Conservation (phyloP, 2,113 vertebrate genomes). For the Psittacus erithacus region DNA sequence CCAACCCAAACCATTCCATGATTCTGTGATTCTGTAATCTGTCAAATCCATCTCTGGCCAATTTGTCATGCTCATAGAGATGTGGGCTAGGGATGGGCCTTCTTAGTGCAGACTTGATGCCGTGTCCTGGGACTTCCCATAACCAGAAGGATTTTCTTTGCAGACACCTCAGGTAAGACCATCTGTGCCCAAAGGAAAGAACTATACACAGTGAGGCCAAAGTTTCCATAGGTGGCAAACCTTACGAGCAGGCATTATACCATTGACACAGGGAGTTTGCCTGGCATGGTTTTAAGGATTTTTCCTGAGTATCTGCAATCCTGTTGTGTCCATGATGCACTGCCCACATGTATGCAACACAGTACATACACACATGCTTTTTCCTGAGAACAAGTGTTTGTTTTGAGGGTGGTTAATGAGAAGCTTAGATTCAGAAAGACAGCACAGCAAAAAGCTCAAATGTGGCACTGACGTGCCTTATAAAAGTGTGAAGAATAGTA, state of each 20-base stretch:
- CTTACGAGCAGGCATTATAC: not conserved
- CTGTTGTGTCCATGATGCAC: not conserved
- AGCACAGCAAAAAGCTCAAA: not conserved
- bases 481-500: not conserved
- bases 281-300: not conserved
- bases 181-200: not conserved
- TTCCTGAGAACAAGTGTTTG: not conserved
- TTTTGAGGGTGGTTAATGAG: not conserved
- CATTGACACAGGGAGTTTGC: not conserved
- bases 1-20: not conserved
- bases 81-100: not conserved
- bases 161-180: accelerated
- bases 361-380: not conserved
- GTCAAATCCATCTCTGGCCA: not conserved
- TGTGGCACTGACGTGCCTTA: not conserved
- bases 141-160: not conserved
- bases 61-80: not conserved
- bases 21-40: not conserved
- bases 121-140: not conserved
- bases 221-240: not conserved
- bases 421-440: not conserved
- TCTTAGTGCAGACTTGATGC: not conserved
- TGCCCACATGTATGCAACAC: not conserved
- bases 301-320: not conserved
- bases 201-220: not conserved